Base-by-base conservation (phyloP, 53 echinoderm and acorn worm genomes). In the Zoroaster sp. region DNA sequence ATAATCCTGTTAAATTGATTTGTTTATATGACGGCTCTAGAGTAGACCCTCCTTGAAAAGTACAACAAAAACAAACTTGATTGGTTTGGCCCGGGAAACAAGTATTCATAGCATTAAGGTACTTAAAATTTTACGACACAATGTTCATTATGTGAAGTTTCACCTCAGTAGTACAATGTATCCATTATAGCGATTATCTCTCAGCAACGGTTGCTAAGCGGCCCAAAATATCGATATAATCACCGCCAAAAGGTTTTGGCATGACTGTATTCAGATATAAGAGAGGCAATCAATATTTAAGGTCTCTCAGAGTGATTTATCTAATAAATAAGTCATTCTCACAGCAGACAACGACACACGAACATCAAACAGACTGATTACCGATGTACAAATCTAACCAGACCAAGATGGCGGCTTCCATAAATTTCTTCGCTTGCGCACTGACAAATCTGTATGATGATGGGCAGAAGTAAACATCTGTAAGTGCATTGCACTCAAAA, bases 331-430 rank as follows among this genome's bases (percentile, higher is more conserved):
- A 75, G 4, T 75, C 49, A 75, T 75, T 30, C 45, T 12, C 20
- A 13, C 42, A 21, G 47, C 13, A 5, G 51, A 46, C 75, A 1
- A 5, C 73, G 43, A 73, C 40, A 73, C 9, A 39, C 6, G 40
- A 42, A 4, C 73, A 73, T 39, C 40, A 37, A 36, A 9, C n/a
- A 20, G 59, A 23, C 12, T 14, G 23, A 23, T 5, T 0, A 20
- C 18, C 23, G 59, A 23, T 18, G n/a, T n/a, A 59, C 59, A 59
- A 21, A 5, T 6, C 39, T 20, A 21, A 15, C 32, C 21, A 2
- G 31, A 4, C 75, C 49, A 75, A 75, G 23, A 75, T 75, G 75
- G 75, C 75, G 75, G 49, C 75, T 15, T 75, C 42, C 75, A 46
- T 75, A 15, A 32, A 32, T 23, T 5, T 35, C 15, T 73, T 39